Evolutionary conservation across 2,797 vertebrate genomes (phyloP), one percentile per base, ranked within the genome.

Genomic region (Zalophus californianus): DNA sequence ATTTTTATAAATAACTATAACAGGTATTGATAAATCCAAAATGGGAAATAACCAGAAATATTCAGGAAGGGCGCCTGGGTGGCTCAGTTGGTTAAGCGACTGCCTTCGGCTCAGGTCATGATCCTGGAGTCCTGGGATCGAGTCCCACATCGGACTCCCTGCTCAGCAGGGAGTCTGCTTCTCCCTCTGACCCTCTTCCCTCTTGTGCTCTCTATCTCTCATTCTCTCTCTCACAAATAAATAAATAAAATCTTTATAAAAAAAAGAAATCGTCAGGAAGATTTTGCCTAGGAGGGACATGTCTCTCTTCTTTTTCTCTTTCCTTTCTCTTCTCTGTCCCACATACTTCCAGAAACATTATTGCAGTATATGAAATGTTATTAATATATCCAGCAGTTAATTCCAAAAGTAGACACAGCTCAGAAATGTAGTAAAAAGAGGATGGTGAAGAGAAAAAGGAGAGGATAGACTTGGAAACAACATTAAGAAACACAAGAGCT

Each of bases 1-100:
- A 70, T 72, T 96, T 94, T 66, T 48, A 21, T 68, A 92, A 96
- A 66, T n/a, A 60, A 60, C 20, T 56, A 35, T 25, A 58, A 86
- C 6, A 29, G 6, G 75, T 41, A 84, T 85, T 52, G 41, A 88
- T 68, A 60, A 2, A 90, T 64, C 5, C 48, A 78, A 96, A 95
- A 10, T 68, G 13, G 5, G 18, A 68, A 84, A 83, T 91, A 60
- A 91, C 68, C 25, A 75, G 44, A 73, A 90, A 50, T 62, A 75
- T 32, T 92, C 35, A 83, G 58, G 23, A 83, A 96, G 5, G 35
- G 2, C 35, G 35, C 35, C 35, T 35, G 35, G 35, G 35, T 35
- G 35, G 35, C 35, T 35, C 35, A 35, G 35, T 35, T 35, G 35
- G 35, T 35, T 35, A 35, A 35, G 35, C 35, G 2, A 35, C 35